Evolutionary conservation across 2,113 vertebrate genomes (phyloP).

Genomic region (Crotalus horridus): DNA sequence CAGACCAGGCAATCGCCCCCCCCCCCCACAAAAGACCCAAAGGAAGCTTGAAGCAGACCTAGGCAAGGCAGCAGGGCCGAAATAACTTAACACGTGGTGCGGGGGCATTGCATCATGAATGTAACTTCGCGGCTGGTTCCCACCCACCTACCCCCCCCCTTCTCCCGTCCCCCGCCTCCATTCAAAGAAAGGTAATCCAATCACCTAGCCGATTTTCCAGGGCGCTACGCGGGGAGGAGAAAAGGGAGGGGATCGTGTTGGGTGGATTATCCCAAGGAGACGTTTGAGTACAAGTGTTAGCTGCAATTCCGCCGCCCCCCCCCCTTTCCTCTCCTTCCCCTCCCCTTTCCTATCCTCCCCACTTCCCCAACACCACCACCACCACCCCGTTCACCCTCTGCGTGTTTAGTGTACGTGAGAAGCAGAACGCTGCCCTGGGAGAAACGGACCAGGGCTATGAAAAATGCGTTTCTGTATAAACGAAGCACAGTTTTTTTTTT

Average conservation of each 20-base stretch:
- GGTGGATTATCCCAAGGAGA: slow-evolving; percentile 58
- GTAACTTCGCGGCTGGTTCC: neutral
- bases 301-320: slow-evolving; percentile 15
- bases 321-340: neutral
- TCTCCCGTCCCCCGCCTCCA: neutral
- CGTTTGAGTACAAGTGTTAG: slow-evolving; percentile 41
- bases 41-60: neutral
- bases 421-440: slow-evolving; percentile 9
- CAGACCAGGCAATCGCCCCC: neutral
- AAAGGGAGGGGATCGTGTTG: slow-evolving; percentile 35
- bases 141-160: neutral
- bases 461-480: neutral
- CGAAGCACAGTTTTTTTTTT: no score
- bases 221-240: neutral
- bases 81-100: neutral
- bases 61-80: neutral
- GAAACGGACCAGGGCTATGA: no score
- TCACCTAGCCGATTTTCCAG: neutral
- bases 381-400: neutral
- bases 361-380: no score
- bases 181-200: neutral
- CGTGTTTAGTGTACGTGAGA: slow-evolving; percentile 5
- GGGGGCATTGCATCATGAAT: neutral
- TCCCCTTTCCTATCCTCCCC: no score
- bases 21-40: no score